Conservation (phyloP, 2,888 invertebrate genomes). For the Drosophila anceps region DNA sequence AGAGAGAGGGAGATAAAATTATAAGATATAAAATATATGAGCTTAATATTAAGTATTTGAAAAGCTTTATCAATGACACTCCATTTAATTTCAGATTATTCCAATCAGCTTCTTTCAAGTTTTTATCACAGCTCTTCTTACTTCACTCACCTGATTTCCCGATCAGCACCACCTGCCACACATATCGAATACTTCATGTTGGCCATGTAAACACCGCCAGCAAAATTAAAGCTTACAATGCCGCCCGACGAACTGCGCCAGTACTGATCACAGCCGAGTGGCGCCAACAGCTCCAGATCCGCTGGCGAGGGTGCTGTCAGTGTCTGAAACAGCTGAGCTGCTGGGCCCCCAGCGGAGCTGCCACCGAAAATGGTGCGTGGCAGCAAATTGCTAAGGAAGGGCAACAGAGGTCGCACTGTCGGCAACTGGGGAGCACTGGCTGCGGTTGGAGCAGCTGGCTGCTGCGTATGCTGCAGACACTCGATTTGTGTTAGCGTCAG, state of each 20-base stretch:
- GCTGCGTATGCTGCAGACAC: slow-evolving; percentile 83
- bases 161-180: slow-evolving; percentile 85
- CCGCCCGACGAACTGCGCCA: slow-evolving; percentile 87
- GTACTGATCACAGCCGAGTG: slow-evolving; percentile 89
- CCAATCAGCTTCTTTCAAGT: background rate
- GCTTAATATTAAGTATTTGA: too few relatives aligned
- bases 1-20: background rate
- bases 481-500: slow-evolving; percentile 88
- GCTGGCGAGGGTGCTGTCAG: slow-evolving; percentile 54
- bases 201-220: slow-evolving; percentile 87
- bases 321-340: slow-evolving; percentile 49
- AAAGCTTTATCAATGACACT: background rate
- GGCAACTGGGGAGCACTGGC: slow-evolving; percentile 10
- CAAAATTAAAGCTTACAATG: slow-evolving; percentile 88
- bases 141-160: slow-evolving; percentile 63
- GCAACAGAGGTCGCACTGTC: slow-evolving; percentile 60
- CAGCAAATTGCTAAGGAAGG: slow-evolving; percentile 56
- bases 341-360: slow-evolving; percentile 41
- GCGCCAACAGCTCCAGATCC: slow-evolving; percentile 85
- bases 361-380: slow-evolving; percentile 76
- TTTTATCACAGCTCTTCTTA: background rate
- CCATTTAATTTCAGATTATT: too few relatives aligned
- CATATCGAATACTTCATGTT: slow-evolving; percentile 88
- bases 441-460: slow-evolving; percentile 4
- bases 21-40: background rate